Conservation (phyloP, 23 tunicate genomes). For the Botrylloides violaceus region DNA sequence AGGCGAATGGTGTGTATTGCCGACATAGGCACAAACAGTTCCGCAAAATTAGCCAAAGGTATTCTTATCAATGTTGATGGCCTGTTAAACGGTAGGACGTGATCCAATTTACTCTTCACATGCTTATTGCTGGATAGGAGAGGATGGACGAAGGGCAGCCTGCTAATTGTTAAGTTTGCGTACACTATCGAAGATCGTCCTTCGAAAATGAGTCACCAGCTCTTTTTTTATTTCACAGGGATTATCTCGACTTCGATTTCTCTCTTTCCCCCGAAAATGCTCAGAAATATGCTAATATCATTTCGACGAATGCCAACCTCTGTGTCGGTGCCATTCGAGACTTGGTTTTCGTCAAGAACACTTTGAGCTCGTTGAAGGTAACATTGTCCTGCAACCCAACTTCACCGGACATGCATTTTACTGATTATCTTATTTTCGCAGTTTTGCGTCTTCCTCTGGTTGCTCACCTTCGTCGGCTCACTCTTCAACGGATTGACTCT, state of each 20-base stretch:
- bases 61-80: too few species aligned
- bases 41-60: too few species aligned
- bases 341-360: slow-evolving; percentile 61
- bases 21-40: too few species aligned
- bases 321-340: slow-evolving; percentile 38
- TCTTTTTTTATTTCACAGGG: slow-evolving; percentile 14
- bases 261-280: slow-evolving; percentile 47
- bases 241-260: slow-evolving; percentile 56
- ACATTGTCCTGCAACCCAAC: background rate
- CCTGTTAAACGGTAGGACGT: too few species aligned
- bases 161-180: background rate
- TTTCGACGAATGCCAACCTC: slow-evolving; percentile 32
- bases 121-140: background rate
- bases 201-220: background rate
- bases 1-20: too few species aligned
- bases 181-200: background rate
- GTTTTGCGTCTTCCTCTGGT: slow-evolving; percentile 76
- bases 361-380: slow-evolving; percentile 76
- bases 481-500: slow-evolving; percentile 77
- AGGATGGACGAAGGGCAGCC: background rate
- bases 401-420: background rate
- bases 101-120: too few species aligned
- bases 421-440: slow-evolving; percentile 10
- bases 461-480: slow-evolving; percentile 63
- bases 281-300: slow-evolving; percentile 40